Evolutionary conservation across 2,113 vertebrate species (phyloP).

Genomic region (Eulemur rufifrons): DNA sequence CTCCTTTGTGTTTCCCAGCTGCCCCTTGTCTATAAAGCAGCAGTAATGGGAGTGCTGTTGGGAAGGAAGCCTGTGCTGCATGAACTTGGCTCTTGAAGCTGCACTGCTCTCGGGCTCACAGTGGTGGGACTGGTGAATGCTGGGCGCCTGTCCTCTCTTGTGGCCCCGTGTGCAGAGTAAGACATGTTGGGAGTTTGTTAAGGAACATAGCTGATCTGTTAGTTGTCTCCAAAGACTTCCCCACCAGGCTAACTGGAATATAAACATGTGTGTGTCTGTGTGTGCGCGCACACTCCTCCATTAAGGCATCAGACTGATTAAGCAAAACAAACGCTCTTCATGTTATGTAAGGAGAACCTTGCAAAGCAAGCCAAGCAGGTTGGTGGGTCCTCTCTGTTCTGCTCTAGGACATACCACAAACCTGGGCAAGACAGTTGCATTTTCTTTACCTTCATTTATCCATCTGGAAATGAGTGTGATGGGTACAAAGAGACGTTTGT

Average conservation of each 20-base stretch:
- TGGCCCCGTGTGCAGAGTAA: neutral
- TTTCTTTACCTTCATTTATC: neutral
- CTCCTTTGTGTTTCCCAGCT: neutral
- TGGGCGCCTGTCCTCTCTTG: neutral
- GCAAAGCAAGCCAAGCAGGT: neutral
- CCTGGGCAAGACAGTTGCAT: neutral
- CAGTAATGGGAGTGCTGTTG: neutral
- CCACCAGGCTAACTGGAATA: neutral
- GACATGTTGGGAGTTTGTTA: neutral
- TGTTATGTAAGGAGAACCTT: neutral
- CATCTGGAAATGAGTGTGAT: neutral
- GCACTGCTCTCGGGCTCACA: neutral
- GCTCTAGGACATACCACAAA: neutral
- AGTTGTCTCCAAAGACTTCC: neutral
- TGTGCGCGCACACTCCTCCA: neutral
- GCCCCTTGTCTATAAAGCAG: neutral
- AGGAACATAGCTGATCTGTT: slow-evolving; percentile 45
- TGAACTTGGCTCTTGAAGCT: neutral
- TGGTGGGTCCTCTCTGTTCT: neutral
- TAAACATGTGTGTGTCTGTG: no score
- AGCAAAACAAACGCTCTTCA: neutral
- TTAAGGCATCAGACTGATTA: neutral
- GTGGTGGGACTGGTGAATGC: neutral
- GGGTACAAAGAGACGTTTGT: neutral
- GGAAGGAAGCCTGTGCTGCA: neutral